These are phyloP conservation scores for Druon quercuslanigerum DNA, from an alignment of 1,140 invertebrate genomes.

Conservation along the genomic window DNA sequence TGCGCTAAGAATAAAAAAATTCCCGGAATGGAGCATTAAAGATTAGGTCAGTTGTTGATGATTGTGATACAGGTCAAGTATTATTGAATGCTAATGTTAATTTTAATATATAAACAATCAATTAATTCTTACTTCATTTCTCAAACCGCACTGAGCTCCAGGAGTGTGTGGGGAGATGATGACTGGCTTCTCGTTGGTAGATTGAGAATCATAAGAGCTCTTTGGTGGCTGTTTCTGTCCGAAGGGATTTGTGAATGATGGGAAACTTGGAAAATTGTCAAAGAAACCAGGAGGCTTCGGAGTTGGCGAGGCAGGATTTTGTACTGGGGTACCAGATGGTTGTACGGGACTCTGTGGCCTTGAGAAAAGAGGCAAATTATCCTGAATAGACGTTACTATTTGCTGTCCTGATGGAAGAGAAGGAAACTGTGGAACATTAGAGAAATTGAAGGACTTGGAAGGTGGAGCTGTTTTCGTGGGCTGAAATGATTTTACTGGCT, in stretches of 20 bases:
- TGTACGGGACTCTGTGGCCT: too few species aligned
- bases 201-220: slow-evolving; percentile 36
- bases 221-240: slow-evolving; percentile 37
- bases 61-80: too few species aligned
- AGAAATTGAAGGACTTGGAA: not conserved
- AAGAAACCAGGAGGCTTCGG: not conserved
- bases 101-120: not conserved
- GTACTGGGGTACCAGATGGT: too few species aligned
- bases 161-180: slow-evolving; percentile 49
- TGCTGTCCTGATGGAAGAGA: not conserved
- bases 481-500: slow-evolving; percentile 24
- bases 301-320: too few species aligned
- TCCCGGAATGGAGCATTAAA: too few species aligned
- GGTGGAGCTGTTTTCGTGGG: slow-evolving; percentile 4
- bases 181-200: slow-evolving; percentile 39
- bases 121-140: slow-evolving; percentile 66
- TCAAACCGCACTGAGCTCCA: slow-evolving; percentile 67
- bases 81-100: too few species aligned
- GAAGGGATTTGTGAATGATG: not conserved
- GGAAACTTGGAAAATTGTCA: slow-evolving; percentile 29
- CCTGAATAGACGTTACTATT: too few species aligned
- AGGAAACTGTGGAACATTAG: not conserved
- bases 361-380: too few species aligned
- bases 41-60: too few species aligned
- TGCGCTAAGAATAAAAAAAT: too few species aligned